phyloP scores from a whole-genome alignment of 2,888 invertebrate species.

The Neuroscelio doddi region DNA sequence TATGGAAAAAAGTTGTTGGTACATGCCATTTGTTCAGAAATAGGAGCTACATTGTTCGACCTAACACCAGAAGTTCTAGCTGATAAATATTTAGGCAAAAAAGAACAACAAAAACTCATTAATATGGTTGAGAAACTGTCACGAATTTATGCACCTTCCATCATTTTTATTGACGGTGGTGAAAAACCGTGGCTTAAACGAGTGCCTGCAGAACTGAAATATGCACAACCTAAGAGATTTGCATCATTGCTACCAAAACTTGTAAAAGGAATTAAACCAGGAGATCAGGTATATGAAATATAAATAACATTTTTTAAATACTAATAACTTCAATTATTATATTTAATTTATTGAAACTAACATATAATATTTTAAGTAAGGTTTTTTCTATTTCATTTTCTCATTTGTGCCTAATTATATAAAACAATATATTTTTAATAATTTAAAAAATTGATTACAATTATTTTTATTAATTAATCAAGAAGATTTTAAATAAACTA shows the following conservation, averaged over 20 bases:
- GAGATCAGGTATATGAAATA: slow-evolving; percentile 74
- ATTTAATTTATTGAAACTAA: too few relatives aligned
- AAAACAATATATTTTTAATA: too few relatives aligned
- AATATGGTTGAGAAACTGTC: slow-evolving; percentile 80
- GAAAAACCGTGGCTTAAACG: slow-evolving; percentile 82
- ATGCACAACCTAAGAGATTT: slow-evolving; percentile 80
- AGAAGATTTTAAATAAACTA: too few relatives aligned
- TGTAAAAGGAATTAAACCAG: slow-evolving; percentile 78
- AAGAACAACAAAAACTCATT: slow-evolving; percentile 79
- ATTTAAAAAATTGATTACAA: too few relatives aligned
- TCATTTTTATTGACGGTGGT: slow-evolving; percentile 80
- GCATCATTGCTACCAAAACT: slow-evolving; percentile 81
- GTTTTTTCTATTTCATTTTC: too few relatives aligned
- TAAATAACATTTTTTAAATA: background rate
- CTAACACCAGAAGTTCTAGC: slow-evolving; percentile 80
- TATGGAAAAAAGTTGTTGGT: slow-evolving; percentile 82
- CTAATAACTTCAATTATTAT: too few relatives aligned
- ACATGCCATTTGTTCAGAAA: slow-evolving; percentile 82
- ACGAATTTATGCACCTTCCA: slow-evolving; percentile 80
- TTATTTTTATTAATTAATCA: too few relatives aligned
- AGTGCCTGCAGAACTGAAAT: slow-evolving; percentile 77
- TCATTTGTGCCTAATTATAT: too few relatives aligned
- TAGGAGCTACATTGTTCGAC: slow-evolving; percentile 81
- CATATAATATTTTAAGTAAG: too few relatives aligned
- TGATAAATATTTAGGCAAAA: slow-evolving; percentile 80